These are phyloP conservation scores for Polietes domitor DNA, from an alignment of 2,888 invertebrate genomes.

Conservation along the genomic window DNA sequence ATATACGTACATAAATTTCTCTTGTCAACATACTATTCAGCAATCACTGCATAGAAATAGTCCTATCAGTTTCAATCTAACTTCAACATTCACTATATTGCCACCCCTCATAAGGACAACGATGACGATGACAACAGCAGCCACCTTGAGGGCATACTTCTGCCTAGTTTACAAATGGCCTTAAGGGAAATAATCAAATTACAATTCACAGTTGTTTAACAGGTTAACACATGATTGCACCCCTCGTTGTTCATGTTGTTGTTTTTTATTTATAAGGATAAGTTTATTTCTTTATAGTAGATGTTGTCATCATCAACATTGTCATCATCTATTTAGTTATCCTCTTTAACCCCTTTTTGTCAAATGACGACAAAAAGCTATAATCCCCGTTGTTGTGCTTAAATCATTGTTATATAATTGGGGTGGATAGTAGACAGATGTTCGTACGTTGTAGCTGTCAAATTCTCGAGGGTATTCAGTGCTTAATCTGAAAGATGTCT, in stretches of 20 bases:
- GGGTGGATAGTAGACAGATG: neutral
- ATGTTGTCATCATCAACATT: neutral
- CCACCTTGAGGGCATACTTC: neutral
- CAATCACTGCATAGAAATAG: neutral
- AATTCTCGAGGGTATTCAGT: no score
- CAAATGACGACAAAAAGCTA: no score
- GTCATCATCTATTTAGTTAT: neutral
- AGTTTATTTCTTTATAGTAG: neutral
- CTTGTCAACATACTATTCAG: neutral
- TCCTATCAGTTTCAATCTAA: neutral
- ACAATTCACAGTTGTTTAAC: constrained; percentile 1
- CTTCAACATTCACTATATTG: neutral
- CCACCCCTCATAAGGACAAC: neutral
- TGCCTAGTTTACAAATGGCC: neutral
- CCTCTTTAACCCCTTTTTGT: neutral
- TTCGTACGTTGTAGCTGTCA: neutral
- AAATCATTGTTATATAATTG: neutral
- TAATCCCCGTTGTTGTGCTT: neutral
- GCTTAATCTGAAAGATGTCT: no score
- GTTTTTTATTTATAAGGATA: neutral
- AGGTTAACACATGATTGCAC: neutral
- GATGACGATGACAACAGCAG: neutral
- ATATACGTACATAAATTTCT: no score
- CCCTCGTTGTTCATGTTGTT: neutral
- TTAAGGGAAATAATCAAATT: neutral